A percentile compares a stretch with the other conserved stretches of the same genome.
These are phyloP conservation scores for Eremophila alpestris DNA, from an alignment of 2,797 vertebrate species.

Conservation along the genomic window DNA sequence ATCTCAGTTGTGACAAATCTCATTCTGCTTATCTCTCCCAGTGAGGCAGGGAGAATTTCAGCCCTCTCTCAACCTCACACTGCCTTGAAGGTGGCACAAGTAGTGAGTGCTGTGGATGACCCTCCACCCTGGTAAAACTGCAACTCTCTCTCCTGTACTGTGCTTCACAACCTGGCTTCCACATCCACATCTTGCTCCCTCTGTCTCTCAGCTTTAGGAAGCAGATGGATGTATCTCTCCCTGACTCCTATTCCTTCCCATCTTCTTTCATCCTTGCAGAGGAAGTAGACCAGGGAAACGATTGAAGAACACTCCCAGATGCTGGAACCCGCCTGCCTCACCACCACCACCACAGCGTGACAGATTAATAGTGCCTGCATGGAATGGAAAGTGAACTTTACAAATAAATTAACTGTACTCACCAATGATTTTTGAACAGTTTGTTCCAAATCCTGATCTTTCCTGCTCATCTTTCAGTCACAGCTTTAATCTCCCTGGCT, in stretches of 20 bases:
- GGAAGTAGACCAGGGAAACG: background rate
- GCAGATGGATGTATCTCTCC: background rate
- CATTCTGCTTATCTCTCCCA: background rate
- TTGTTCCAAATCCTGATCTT: background rate
- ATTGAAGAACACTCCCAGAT: background rate
- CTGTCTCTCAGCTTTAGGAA: background rate
- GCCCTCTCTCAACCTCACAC: background rate
- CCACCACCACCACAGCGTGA: background rate
- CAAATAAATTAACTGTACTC: conserved; percentile 24
- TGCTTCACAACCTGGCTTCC: background rate
- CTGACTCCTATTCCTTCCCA: background rate
- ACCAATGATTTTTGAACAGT: background rate
- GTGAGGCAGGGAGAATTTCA: background rate
- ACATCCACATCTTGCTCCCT: background rate
- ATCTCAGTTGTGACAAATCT: background rate
- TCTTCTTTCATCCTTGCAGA: conserved; percentile 6
- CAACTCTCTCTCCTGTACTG: background rate
- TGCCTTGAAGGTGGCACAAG: background rate
- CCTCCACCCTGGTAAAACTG: background rate
- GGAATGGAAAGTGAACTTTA: background rate
- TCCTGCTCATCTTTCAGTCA: background rate
- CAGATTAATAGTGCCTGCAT: background rate
- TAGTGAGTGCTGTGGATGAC: background rate
- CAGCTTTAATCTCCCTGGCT: background rate
- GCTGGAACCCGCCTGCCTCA: background rate